These are phyloP conservation scores for Scaptomyza polygonia DNA, from an alignment of 2,888 invertebrate genomes.

Conservation along the genomic window DNA sequence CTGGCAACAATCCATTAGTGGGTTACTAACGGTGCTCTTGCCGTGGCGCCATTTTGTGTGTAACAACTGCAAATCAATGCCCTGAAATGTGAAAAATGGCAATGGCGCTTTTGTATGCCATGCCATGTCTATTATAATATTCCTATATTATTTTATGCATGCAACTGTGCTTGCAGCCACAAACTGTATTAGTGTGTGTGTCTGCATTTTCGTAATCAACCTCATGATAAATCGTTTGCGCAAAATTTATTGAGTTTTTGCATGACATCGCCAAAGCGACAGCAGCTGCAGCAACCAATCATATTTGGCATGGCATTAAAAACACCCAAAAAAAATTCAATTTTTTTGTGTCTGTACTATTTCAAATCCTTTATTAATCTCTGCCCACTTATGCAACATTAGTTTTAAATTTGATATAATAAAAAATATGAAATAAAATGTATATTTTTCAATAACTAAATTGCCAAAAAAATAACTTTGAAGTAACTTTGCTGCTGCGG, in stretches of 20 bases:
- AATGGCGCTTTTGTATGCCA: constrained; percentile 63
- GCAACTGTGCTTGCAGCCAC: constrained; percentile 45
- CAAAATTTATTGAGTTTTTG: constrained; percentile 80
- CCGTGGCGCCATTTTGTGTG: constrained; percentile 69
- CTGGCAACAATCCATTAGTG: constrained; percentile 72
- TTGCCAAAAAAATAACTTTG: background rate
- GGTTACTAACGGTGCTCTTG: constrained; percentile 61
- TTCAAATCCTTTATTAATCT: background rate
- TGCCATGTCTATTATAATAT: constrained; percentile 75
- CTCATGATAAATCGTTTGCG: constrained; percentile 82
- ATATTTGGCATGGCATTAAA: constrained; percentile 25
- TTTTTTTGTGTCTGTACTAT: background rate
- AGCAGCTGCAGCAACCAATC: constrained; percentile 57
- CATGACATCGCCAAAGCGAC: constrained; percentile 64
- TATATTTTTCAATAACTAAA: background rate
- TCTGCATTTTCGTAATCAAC: constrained; percentile 80
- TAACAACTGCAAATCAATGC: constrained; percentile 78
- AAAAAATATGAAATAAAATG: no score
- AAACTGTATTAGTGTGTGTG: constrained; percentile 37
- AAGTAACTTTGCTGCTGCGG: no score
- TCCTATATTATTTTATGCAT: constrained; percentile 78
- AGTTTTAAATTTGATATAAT: background rate
- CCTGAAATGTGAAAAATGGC: constrained; percentile 77
- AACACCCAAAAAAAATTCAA: background rate
- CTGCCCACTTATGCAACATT: constrained; percentile 2